These are phyloP conservation scores for Hypothenemus hampei DNA, from an alignment of 1,140 invertebrate genomes.

Conservation along the genomic window DNA sequence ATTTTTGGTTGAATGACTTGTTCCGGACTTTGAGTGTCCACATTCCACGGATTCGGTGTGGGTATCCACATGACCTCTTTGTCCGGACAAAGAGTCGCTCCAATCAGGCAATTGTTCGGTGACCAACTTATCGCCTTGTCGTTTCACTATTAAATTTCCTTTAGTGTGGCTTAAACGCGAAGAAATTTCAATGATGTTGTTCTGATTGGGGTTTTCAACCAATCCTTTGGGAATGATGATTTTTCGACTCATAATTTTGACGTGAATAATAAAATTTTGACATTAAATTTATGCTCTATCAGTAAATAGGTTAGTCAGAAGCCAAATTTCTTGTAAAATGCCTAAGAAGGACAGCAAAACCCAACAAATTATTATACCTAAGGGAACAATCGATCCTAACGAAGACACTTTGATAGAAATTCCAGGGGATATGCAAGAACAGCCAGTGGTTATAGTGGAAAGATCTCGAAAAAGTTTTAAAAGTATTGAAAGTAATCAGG, in stretches of 20 bases:
- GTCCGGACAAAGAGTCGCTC: background rate
- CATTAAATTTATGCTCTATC: background rate
- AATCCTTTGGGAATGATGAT: slow-evolving; percentile 11
- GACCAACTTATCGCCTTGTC: slow-evolving; percentile 7
- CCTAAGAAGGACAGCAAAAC: background rate
- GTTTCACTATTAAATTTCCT: slow-evolving; percentile 6
- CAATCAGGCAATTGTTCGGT: slow-evolving; percentile 15
- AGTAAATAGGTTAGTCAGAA: background rate
- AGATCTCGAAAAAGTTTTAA: background rate
- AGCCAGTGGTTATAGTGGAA: background rate
- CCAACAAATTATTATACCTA: slow-evolving; percentile 7
- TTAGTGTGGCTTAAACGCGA: background rate
- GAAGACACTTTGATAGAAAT: slow-evolving; percentile 13
- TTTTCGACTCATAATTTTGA: slow-evolving; percentile 17
- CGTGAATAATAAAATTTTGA: background rate
- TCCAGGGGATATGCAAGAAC: background rate
- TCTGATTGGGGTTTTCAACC: background rate
- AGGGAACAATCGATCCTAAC: slow-evolving; percentile 1
- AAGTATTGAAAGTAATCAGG: background rate
- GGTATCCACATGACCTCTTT: too few relatives aligned
- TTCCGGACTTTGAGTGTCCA: too few relatives aligned
- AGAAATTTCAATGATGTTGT: slow-evolving; percentile 7
- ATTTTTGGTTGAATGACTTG: too few relatives aligned
- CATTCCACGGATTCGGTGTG: too few relatives aligned
- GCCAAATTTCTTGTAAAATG: background rate